Percentiles rank a stretch among this genome's conserved stretches.
phyloP scores from a whole-genome alignment of 2,797 vertebrate genomes.

The Microctenopoma stevenorrisi region DNA sequence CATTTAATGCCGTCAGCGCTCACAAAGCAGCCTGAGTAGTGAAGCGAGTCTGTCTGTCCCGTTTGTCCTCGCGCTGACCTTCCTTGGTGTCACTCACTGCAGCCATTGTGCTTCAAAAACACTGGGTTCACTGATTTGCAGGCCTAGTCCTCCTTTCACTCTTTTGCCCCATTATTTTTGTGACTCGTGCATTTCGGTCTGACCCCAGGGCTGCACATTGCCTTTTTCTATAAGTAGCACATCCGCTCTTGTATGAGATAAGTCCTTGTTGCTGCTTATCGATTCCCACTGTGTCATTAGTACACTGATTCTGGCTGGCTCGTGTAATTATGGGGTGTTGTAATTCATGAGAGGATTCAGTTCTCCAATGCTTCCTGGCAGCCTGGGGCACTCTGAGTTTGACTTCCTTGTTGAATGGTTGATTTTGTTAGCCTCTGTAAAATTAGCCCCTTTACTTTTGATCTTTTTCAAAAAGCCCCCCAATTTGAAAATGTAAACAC shows the following conservation, averaged over 20 bases:
- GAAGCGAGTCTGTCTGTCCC: conserved; percentile 47
- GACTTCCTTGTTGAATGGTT: conserved; percentile 62
- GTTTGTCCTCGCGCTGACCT: conserved; percentile 53
- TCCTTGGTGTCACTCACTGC: conserved; percentile 45
- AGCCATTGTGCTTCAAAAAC: conserved; percentile 43
- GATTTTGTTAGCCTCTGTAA: conserved; percentile 50
- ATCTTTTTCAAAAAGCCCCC: conserved; percentile 42
- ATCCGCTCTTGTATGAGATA: conserved; percentile 40
- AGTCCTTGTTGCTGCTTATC: conserved; percentile 33
- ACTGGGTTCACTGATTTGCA: conserved; percentile 37
- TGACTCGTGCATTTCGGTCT: conserved; percentile 19
- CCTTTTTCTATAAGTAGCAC: conserved; percentile 10
- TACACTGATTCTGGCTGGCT: conserved; percentile 34
- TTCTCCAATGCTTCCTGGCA: conserved; percentile 55
- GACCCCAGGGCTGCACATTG: conserved; percentile 11
- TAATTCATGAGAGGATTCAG: conserved; percentile 50
- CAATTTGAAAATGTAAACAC: conserved; percentile 33
- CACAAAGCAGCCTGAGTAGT: conserved; percentile 54
- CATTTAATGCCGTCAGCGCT: conserved; percentile 54
- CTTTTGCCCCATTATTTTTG: conserved; percentile 25
- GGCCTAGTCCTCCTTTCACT: conserved; percentile 21
- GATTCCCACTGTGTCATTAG: conserved; percentile 63
- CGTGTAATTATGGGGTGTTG: conserved; percentile 58
- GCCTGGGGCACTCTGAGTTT: conserved; percentile 40
- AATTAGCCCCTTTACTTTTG: conserved; percentile 36